These are phyloP conservation scores for Oreortyx pictus DNA, from an alignment of 2,797 vertebrate species.

Conservation along the genomic window DNA sequence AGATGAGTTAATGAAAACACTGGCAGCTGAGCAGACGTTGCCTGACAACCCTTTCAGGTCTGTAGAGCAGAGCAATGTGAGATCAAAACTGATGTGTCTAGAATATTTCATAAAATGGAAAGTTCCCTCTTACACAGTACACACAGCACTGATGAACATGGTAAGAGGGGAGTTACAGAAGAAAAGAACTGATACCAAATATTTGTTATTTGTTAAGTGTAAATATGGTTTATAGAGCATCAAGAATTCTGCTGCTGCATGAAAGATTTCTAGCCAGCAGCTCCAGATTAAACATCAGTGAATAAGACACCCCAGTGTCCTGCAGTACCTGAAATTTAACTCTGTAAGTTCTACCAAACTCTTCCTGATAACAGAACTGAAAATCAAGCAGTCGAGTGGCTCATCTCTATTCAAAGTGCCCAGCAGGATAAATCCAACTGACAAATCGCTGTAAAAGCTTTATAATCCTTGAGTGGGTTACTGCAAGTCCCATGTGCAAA, in stretches of 20 bases:
- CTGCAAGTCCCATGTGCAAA: background rate
- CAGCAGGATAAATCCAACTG: background rate
- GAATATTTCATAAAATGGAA: background rate
- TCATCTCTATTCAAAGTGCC: background rate
- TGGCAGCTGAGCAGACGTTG: background rate
- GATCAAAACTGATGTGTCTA: background rate
- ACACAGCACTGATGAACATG: background rate
- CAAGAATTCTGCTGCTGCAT: background rate
- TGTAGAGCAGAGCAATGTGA: background rate
- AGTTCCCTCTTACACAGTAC: background rate
- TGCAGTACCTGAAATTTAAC: background rate
- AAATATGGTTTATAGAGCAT: background rate
- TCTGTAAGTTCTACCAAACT: background rate
- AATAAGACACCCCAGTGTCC: background rate
- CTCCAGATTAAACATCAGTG: background rate
- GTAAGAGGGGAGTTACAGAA: background rate
- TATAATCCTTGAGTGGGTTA: conserved; percentile 30
- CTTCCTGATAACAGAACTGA: background rate
- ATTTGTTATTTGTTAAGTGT: background rate
- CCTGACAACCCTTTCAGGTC: background rate
- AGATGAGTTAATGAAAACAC: background rate
- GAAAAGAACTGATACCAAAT: background rate
- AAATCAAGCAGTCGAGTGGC: background rate
- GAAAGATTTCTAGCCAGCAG: background rate
- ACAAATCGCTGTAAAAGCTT: background rate